Conservation (phyloP, 2,888 invertebrate species). For the Drosophila robusta region DNA sequence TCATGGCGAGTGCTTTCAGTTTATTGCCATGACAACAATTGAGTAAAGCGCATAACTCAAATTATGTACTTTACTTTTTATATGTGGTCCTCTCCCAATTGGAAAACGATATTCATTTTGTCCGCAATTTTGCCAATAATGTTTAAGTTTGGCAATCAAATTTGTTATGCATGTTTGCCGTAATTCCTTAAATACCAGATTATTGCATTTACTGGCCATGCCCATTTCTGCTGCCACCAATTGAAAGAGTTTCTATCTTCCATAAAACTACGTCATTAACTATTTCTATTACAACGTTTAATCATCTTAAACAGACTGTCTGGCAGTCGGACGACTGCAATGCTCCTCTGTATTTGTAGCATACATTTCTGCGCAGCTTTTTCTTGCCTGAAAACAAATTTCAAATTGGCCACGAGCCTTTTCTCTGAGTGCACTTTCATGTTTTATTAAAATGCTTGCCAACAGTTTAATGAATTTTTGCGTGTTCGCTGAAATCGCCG, state of each 20-base stretch:
- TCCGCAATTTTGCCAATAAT: too few relatives aligned
- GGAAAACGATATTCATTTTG: too few relatives aligned
- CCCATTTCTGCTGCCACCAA: too few relatives aligned
- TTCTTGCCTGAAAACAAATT: neutral
- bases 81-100: neutral
- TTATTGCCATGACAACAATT: slow-evolving; percentile 21
- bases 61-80: slow-evolving; percentile 10
- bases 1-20: slow-evolving; percentile 1
- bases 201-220: too few relatives aligned
- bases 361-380: neutral
- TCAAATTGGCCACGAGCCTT: slow-evolving; percentile 7
- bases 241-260: too few relatives aligned
- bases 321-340: slow-evolving; percentile 3
- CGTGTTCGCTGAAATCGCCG: neutral
- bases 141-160: too few relatives aligned
- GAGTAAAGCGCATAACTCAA: slow-evolving; percentile 7
- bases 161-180: too few relatives aligned
- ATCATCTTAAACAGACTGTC: neutral
- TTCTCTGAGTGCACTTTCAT: slow-evolving; percentile 11
- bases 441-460: slow-evolving; percentile 19
- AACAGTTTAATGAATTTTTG: slow-evolving; percentile 5
- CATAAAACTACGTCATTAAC: too few relatives aligned
- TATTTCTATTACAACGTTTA: too few relatives aligned
- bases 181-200: too few relatives aligned
- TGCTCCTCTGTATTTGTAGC: neutral